A percentile compares a stretch with the other conserved stretches of the same genome.
Evolutionary conservation across 2,113 vertebrate genomes (phyloP).

Genomic region (Ceratotherium simum): DNA sequence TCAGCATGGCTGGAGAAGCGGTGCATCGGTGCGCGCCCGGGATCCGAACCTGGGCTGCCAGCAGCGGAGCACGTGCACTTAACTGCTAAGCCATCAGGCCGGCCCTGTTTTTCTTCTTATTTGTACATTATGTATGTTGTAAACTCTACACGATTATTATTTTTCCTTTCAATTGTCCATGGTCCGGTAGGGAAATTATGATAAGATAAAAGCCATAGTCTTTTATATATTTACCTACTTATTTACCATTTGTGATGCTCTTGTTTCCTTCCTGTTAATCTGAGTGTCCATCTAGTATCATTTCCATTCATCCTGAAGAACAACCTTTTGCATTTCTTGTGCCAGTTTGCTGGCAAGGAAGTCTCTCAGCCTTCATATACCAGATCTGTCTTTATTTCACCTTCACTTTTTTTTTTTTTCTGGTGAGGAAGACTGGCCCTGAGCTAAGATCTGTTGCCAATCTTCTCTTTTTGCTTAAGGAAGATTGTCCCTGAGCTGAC

Average conservation of each 20-base stretch:
- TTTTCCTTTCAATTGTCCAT: background rate
- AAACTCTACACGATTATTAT: background rate
- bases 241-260: background rate
- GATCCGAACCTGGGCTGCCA: too few relatives aligned
- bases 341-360: background rate
- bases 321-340: background rate
- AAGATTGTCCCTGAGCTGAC: too few relatives aligned
- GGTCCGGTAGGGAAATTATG: background rate
- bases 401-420: too few relatives aligned
- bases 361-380: background rate
- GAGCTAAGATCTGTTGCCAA: too few relatives aligned
- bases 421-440: too few relatives aligned
- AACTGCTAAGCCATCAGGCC: too few relatives aligned
- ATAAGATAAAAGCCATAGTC: background rate
- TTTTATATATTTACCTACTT: background rate
- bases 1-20: too few relatives aligned
- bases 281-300: background rate
- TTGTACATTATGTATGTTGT: background rate
- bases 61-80: too few relatives aligned
- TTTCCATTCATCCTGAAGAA: background rate
- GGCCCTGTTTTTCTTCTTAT: background rate
- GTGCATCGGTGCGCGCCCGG: too few relatives aligned
- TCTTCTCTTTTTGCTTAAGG: too few relatives aligned
- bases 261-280: background rate
- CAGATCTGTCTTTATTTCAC: too few relatives aligned